Conservation (phyloP, 2,888 invertebrate species). For the Stenolophus ochropezus region DNA sequence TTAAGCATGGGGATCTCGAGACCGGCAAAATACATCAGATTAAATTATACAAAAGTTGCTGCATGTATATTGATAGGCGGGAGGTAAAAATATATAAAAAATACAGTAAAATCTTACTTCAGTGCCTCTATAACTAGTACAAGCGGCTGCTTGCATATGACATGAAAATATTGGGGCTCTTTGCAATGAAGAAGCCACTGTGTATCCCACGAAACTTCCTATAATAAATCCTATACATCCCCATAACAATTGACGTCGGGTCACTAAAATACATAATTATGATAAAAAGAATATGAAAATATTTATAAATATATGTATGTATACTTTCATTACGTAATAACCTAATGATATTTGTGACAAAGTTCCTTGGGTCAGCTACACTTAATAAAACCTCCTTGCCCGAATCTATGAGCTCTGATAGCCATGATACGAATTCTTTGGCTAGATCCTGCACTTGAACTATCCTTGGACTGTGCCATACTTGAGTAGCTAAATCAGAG, state of each 20-base stretch:
- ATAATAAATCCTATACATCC: constrained; percentile 70
- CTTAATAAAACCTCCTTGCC: constrained; percentile 58
- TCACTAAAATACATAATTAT: constrained; percentile 67
- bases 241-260: constrained; percentile 68
- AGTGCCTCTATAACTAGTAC: constrained; percentile 69
- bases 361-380: constrained; percentile 60
- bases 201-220: constrained; percentile 70
- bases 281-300: too few species aligned
- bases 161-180: constrained; percentile 65
- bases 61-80: too few species aligned
- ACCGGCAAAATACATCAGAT: too few species aligned
- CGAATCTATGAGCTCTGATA: constrained; percentile 59
- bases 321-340: constrained; percentile 65
- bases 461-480: constrained; percentile 63
- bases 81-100: too few species aligned
- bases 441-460: constrained; percentile 61
- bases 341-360: constrained; percentile 61
- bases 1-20: too few species aligned
- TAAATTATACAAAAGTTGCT: too few species aligned
- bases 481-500: constrained; percentile 59
- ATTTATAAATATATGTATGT: constrained; percentile 6
- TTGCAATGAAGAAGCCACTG: constrained; percentile 68
- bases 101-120: constrained; percentile 70
- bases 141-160: constrained; percentile 71
- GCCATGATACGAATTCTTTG: constrained; percentile 58